These are phyloP conservation scores for Oxyura jamaicensis DNA, from an alignment of 2,113 vertebrate species.

Conservation along the genomic window DNA sequence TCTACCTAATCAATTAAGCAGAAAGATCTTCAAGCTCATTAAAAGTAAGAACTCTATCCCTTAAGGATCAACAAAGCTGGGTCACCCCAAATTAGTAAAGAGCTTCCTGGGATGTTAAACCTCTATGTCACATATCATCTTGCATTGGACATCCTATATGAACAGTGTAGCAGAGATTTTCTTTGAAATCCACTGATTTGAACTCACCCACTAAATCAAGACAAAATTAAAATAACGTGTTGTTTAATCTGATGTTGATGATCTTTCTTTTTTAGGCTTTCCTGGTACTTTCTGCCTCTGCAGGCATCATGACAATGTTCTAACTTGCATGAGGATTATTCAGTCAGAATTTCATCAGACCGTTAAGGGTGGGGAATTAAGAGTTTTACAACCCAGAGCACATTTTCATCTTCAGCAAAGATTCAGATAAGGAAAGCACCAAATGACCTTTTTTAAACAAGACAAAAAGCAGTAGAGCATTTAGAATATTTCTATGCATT, in stretches of 20 bases:
- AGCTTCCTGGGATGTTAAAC: neutral
- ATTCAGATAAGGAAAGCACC: neutral
- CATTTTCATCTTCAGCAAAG: slow-evolving; percentile 12
- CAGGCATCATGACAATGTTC: neutral
- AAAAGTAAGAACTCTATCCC: slow-evolving; percentile 5
- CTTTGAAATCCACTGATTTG: neutral
- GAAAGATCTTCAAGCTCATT: slow-evolving; percentile 20
- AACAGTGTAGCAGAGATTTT: neutral
- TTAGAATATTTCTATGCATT: neutral
- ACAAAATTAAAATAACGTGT: slow-evolving; percentile 40
- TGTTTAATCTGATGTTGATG: slow-evolving; percentile 29
- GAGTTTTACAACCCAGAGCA: slow-evolving; percentile 32
- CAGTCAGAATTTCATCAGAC: neutral
- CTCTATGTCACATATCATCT: neutral
- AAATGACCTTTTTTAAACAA: neutral
- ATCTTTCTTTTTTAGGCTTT: slow-evolving; percentile 28
- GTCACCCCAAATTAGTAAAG: slow-evolving; percentile 10
- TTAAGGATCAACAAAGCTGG: slow-evolving; percentile 27
- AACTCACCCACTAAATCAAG: slow-evolving; percentile 6
- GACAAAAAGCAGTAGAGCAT: neutral
- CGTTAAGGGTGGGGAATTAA: slow-evolving; percentile 41
- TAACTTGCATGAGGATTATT: slow-evolving; percentile 40
- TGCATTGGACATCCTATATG: neutral
- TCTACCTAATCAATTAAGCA: slow-evolving; percentile 19
- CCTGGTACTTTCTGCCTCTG: neutral